These are phyloP conservation scores for Pseudomugil tenellus DNA, from an alignment of 2,797 vertebrate species.

Conservation along the genomic window DNA sequence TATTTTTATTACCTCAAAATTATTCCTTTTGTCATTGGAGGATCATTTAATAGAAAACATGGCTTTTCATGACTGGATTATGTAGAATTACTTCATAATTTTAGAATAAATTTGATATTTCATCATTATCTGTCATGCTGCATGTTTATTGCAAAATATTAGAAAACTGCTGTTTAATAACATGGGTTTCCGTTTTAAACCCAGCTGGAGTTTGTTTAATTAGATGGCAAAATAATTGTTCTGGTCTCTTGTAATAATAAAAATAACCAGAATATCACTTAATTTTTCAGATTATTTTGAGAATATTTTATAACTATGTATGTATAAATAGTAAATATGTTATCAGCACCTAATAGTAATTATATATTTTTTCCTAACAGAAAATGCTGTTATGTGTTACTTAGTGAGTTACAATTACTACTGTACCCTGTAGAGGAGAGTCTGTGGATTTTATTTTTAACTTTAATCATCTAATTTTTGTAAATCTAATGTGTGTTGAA, in stretches of 20 bases:
- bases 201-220: background rate
- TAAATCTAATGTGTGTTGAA: background rate
- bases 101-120: background rate
- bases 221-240: background rate
- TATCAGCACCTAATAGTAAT: background rate
- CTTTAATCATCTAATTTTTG: background rate
- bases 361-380: background rate
- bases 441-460: background rate
- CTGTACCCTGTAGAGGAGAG: background rate
- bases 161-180: background rate
- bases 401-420: background rate
- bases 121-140: background rate
- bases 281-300: background rate
- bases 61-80: background rate
- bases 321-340: too few relatives aligned
- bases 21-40: background rate
- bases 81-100: background rate
- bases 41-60: slow-evolving; percentile 2
- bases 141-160: background rate
- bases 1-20: background rate
- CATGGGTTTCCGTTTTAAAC: background rate
- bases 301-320: too few relatives aligned
- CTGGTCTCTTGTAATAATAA: background rate
- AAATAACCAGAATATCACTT: background rate
- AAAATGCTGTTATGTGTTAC: background rate